Percentiles rank a stretch among this genome's conserved stretches.
Conservation (phyloP, 1,140 invertebrate genomes). For the Himalopsyche phryganea region DNA sequence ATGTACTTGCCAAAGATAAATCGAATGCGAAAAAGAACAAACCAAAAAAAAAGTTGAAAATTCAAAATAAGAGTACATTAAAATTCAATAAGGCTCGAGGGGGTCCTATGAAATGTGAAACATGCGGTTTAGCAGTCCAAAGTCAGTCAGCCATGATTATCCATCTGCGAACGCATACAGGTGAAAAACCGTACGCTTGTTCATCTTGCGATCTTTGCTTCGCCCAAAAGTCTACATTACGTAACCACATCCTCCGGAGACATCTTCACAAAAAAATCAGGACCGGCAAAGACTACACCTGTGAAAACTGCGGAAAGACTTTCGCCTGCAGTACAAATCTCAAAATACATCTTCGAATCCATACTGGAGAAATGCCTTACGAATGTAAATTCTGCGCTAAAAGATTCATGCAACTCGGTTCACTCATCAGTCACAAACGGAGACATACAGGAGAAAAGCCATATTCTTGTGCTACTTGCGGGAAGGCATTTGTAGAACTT, state of each 20-base stretch:
- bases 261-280: conserved; percentile 37
- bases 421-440: conserved; percentile 11
- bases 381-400: not conserved
- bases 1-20: too few relatives aligned
- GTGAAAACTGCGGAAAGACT: conserved; percentile 43
- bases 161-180: conserved; percentile 38
- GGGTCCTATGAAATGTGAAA: not conserved
- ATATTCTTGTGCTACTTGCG: conserved; percentile 40
- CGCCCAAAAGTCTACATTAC: conserved; percentile 41
- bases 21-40: too few relatives aligned
- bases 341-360: conserved; percentile 35
- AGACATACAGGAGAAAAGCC: conserved; percentile 41
- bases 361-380: conserved; percentile 9
- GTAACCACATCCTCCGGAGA: conserved; percentile 37
- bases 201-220: conserved; percentile 52
- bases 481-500: conserved; percentile 4
- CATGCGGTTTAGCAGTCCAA: not conserved
- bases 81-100: too few relatives aligned
- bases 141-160: not conserved
- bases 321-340: conserved; percentile 44
- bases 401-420: conserved; percentile 13
- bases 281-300: conserved; percentile 42
- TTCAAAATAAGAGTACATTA: too few relatives aligned
- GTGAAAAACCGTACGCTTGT: conserved; percentile 53
- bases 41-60: too few relatives aligned